Percentiles rank a stretch among this genome's conserved stretches.
phyloP scores from a whole-genome alignment of 2,797 vertebrate species.

The Takifugu ocellatus region DNA sequence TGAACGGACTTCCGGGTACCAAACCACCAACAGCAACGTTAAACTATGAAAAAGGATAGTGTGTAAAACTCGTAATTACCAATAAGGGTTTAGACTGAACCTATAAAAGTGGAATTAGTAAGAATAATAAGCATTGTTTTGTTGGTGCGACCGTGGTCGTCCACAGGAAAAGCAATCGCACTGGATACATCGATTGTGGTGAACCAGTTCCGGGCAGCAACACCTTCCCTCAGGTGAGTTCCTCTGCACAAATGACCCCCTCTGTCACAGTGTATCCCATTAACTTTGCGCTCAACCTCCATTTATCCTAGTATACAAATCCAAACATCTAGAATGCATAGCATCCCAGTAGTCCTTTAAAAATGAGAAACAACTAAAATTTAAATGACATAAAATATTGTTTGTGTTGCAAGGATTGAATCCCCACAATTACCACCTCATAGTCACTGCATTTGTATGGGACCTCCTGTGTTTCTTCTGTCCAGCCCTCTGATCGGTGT shows the following conservation, averaged over 20 bases:
- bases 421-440: neutral
- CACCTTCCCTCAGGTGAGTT: conserved; percentile 66
- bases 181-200: conserved; percentile 78
- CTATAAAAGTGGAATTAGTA: no score
- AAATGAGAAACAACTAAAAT: neutral
- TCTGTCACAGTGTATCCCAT: neutral
- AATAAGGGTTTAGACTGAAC: no score
- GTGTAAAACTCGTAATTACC: no score
- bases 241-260: neutral
- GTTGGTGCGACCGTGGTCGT: conserved; percentile 3
- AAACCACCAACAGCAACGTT: no score
- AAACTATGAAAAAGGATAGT: no score
- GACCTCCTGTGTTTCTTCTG: conserved; percentile 6
- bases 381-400: neutral
- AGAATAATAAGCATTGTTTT: neutral
- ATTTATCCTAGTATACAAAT: no score
- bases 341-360: no score
- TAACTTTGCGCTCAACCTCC: no score
- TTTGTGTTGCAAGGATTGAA: neutral
- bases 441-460: conserved; percentile 1
- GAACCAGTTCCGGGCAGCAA: conserved; percentile 76
- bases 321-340: no score
- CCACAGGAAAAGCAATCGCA: conserved; percentile 75
- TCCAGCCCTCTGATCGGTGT: conserved; percentile 74
- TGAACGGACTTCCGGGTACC: no score